Base-by-base conservation (phyloP, 2,797 vertebrate genomes). In the Valencia hispanica region DNA sequence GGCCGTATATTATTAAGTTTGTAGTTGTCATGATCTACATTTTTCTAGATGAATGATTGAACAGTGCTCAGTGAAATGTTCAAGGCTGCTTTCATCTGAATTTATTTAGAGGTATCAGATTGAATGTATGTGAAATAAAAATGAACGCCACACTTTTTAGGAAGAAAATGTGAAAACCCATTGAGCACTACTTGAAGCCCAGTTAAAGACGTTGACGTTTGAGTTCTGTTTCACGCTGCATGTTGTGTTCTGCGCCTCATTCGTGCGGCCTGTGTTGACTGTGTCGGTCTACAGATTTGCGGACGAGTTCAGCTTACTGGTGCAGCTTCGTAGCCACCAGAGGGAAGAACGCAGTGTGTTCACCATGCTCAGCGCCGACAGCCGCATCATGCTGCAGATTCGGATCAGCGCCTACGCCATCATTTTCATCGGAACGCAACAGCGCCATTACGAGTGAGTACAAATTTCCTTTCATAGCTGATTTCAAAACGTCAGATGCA, bases 381-480 rank as follows among this genome's bases (percentile, higher is more conserved):
- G 93, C 51, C 93, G 93, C 0, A 77, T 97, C 68, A 89, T 95
- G 69, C 95, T 98, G 82, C 97, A 98, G 93, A 94, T 98, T 68
- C 91, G 96, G 72, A 81, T 96, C 74, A 96, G 87, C 10, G 91
- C 93, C 9, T 30, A 92, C 0, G 91, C 90, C n/a, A 68, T 97
- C 84, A 94, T 92, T 86, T 96, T 98, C 43, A 94, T 95, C 53
- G 95, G 94, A 78, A 96, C 96, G 0, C 95, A 96, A 72, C 95
- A 96, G 69, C 93, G 95, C 0, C 96, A 97, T 86, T 98, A 98
- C 0, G 97, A 98, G 97, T 98, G 84, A 96, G 96, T 78, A 7
- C 14, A 59, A 30, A 30, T 17, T 30, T 17, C 27, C 55, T 30
- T 17, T 8, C 55, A 59, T 2, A 59, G 15, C 27, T 14, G 27